Conservation (phyloP, 2,797 vertebrate genomes). For the Fundulus diaphanus region DNA sequence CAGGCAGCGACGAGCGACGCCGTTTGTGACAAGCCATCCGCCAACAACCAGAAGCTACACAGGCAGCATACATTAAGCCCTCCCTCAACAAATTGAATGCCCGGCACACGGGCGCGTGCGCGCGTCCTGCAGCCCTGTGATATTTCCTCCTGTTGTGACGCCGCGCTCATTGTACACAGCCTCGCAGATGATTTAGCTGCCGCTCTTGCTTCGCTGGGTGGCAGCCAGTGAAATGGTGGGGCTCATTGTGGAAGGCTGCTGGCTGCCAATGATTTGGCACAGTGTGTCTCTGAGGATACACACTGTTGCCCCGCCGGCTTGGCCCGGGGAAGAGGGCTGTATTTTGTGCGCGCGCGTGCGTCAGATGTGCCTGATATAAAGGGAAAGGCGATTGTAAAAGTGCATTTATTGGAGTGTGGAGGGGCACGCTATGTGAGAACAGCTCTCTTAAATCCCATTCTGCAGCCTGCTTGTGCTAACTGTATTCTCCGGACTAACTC, state of each 20-base stretch:
- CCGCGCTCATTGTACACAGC: conserved; percentile 53
- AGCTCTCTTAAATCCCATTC: conserved; percentile 32
- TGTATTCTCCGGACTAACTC: conserved; percentile 31
- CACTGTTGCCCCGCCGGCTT: conserved; percentile 63
- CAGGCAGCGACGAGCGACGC: conserved; percentile 9
- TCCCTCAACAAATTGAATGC: conserved; percentile 54
- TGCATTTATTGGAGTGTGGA: conserved; percentile 52
- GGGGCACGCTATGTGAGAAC: conserved; percentile 26
- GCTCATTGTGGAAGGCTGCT: conserved; percentile 71
- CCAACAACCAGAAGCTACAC: conserved; percentile 35
- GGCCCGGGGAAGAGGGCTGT: conserved; percentile 37
- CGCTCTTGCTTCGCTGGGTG: conserved; percentile 60
- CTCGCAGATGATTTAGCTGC: conserved; percentile 66
- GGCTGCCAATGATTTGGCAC: conserved; percentile 80
- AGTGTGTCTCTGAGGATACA: conserved; percentile 70
- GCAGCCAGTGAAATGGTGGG: conserved; percentile 76
- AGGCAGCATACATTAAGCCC: conserved; percentile 46
- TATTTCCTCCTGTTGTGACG: conserved; percentile 46
- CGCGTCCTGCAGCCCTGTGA: conserved; percentile 39
- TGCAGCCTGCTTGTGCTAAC: conserved; percentile 21
- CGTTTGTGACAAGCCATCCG: conserved; percentile 36
- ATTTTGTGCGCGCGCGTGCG: conserved; percentile 11
- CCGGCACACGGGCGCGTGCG: conserved; percentile 21
- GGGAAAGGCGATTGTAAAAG: conserved; percentile 43
- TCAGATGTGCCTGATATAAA: conserved; percentile 42